phyloP scores from a whole-genome alignment of 2,888 invertebrate genomes.

The Drosophila quinaria region DNA sequence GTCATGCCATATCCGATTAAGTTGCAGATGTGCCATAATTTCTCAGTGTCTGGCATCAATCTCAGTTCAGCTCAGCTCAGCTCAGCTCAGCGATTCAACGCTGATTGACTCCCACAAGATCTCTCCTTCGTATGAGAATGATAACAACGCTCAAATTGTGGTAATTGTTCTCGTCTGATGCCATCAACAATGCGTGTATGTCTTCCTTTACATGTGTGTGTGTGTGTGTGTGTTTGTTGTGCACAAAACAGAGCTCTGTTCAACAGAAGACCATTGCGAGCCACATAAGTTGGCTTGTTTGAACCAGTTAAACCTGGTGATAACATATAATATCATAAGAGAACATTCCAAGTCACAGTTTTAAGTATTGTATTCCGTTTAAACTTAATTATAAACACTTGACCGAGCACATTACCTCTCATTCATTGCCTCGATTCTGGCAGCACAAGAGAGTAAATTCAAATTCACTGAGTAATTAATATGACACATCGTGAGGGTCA shows the following conservation, averaged over 20 bases:
- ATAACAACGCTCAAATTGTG: conserved; percentile 47
- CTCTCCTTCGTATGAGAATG: conserved; percentile 17
- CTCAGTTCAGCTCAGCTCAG: conserved; percentile 31
- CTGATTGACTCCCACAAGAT: conserved; percentile 70
- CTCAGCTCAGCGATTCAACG: conserved; percentile 7
- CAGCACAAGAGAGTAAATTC: background rate
- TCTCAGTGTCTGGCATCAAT: conserved; percentile 31
- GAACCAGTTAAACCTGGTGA: conserved; percentile 37
- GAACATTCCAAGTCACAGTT: background rate
- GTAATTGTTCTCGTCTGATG: conserved; percentile 65
- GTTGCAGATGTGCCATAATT: conserved; percentile 6
- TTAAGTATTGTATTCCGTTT: background rate
- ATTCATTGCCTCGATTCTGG: background rate
- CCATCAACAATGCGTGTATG: conserved; percentile 53
- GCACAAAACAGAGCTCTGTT: conserved; percentile 1
- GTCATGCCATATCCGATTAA: conserved; percentile 36
- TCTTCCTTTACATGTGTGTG: background rate
- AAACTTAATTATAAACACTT: conserved; percentile 1
- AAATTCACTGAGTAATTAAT: conserved; percentile 3
- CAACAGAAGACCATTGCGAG: conserved; percentile 16
- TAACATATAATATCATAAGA: background rate
- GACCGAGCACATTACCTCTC: background rate
- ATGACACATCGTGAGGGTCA: conserved; percentile 12
- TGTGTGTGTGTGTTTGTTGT: conserved; percentile 5
- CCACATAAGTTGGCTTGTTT: conserved; percentile 44